Base-by-base conservation (phyloP, 2,113 vertebrate genomes). In the Chaetodon trifascialis region DNA sequence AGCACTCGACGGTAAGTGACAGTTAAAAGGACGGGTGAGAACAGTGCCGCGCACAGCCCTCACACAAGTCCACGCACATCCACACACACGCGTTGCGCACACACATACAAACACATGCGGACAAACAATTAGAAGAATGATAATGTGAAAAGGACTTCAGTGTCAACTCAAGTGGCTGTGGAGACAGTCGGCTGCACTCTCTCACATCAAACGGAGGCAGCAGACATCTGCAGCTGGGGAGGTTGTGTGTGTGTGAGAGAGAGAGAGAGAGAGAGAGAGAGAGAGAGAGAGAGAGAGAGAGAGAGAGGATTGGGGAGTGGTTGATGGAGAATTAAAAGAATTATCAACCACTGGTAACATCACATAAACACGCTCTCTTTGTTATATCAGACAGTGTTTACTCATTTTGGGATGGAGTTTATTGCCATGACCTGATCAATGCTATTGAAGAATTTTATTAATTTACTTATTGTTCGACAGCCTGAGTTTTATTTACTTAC, bases 181-280 rank as follows among this genome's bases (percentile, higher is more conserved):
- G 54, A 52, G 70, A 69, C 62, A 77, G 14, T 76, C 58, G 15
- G 36, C 42, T 67, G 42, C 49, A 65, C 56, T 80, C 66, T 25
- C 17, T 71, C 60, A 83, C 71, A 79, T 72, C 65, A 54, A 75
- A 73, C 25, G 2, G 59, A 66, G 70, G 66, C 64, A 10, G 54
- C 54, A 30, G 21, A 73, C 75, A 79, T 83, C 58, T 86, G 59
- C 80, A 86, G 59, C 63, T 63, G 69, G 62, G 40, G 7, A 63
- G 72, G 17, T 21, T 30, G 44, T 42, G 46, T 15, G 46, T 5
- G 54, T 19, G 55, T 2, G 21, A 16, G 25, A 11, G 46, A 36
- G 21, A 15, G 8, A 23, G 47, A 17, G 40, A 5, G 42, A 4
- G 30, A 11, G 30, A 11, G 34, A 14, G n/a, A 16, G 16, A 30